Percentiles rank a stretch among this genome's conserved stretches.
These are phyloP conservation scores for Galleria mellonella DNA, from an alignment of 1,140 invertebrate genomes.

Conservation along the genomic window DNA sequence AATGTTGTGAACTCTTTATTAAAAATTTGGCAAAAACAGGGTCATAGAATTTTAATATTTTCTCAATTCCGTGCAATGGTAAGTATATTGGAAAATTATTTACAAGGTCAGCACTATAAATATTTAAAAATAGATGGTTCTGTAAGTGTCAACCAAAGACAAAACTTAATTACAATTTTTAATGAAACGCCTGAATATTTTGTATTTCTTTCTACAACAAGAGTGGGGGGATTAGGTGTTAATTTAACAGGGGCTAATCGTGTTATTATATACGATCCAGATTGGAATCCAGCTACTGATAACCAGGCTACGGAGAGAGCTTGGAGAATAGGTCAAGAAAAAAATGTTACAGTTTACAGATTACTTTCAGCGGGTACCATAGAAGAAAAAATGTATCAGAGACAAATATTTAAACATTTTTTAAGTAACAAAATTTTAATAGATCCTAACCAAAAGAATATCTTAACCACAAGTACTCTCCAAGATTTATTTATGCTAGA, in stretches of 20 bases:
- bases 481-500: slow-evolving; percentile 93
- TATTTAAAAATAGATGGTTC: slow-evolving; percentile 95
- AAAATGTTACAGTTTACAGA: slow-evolving; percentile 91
- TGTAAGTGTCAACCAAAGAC: slow-evolving; percentile 87
- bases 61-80: slow-evolving; percentile 96
- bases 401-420: slow-evolving; percentile 97
- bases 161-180: slow-evolving; percentile 89
- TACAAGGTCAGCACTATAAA: slow-evolving; percentile 83
- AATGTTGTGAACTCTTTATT: slow-evolving; percentile 93
- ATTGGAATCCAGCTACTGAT: slow-evolving; percentile 95
- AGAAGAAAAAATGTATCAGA: slow-evolving; percentile 94
- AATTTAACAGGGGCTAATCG: slow-evolving; percentile 96
- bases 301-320: slow-evolving; percentile 91
- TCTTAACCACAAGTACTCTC: slow-evolving; percentile 95
- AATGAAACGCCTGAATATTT: slow-evolving; percentile 88
- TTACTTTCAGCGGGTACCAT: slow-evolving; percentile 92
- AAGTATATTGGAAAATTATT: slow-evolving; percentile 88
- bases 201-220: slow-evolving; percentile 94
- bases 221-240: slow-evolving; percentile 95
- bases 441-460: slow-evolving; percentile 92
- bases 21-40: slow-evolving; percentile 94
- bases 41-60: slow-evolving; percentile 92
- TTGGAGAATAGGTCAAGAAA: slow-evolving; percentile 93
- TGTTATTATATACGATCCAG: slow-evolving; percentile 97
- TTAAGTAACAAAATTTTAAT: slow-evolving; percentile 94